Conservation (phyloP, 2,113 vertebrate species). For the Microcebus jonahi region DNA sequence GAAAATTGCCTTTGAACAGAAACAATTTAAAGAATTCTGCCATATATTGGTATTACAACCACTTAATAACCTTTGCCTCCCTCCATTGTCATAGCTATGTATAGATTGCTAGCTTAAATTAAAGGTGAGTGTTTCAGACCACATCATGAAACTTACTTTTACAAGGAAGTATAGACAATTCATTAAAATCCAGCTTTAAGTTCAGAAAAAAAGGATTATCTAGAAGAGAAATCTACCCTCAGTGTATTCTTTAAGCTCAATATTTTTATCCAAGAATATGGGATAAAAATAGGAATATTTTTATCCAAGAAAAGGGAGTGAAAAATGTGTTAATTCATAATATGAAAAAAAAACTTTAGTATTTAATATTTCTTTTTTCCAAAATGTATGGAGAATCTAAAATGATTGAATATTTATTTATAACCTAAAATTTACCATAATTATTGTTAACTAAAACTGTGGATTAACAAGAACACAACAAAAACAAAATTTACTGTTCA, state of each 20-base stretch:
- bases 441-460: neutral
- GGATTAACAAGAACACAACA: neutral
- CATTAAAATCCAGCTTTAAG: neutral
- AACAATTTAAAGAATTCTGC: neutral
- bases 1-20: slow-evolving; percentile 2
- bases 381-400: neutral
- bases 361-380: neutral
- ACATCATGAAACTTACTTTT: accelerated
- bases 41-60: neutral
- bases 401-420: neutral
- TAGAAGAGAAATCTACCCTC: neutral
- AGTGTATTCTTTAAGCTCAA: neutral
- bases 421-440: too few relatives aligned
- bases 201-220: neutral
- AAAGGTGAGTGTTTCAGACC: accelerated
- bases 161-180: neutral
- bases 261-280: neutral
- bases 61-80: neutral
- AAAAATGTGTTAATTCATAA: neutral
- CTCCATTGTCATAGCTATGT: neutral
- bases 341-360: neutral
- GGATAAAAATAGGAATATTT: neutral
- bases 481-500: neutral
- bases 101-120: neutral
- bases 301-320: neutral